Conservation (phyloP, 2,113 vertebrate species). For the Damaliscus lunatus region DNA sequence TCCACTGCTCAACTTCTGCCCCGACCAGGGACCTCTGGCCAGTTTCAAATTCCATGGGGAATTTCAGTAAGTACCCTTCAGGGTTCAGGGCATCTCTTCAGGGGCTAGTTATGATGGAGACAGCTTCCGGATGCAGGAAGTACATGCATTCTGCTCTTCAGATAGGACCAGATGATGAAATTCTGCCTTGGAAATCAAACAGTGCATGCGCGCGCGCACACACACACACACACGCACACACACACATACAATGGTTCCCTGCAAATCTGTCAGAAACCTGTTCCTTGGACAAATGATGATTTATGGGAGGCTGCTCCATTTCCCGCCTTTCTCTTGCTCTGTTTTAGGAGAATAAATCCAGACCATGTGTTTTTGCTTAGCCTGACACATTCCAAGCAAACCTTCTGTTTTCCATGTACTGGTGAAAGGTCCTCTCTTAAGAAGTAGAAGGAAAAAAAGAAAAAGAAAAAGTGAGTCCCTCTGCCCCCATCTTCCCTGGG, state of each 20-base stretch:
- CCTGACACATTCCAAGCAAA: constrained; percentile 63
- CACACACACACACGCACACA: not conserved
- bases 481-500: not conserved
- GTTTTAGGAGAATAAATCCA: constrained; percentile 54
- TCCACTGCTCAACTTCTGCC: not conserved
- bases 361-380: constrained; percentile 69
- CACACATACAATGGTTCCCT: accelerated
- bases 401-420: constrained; percentile 61
- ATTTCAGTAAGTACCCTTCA: not conserved
- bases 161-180: not conserved
- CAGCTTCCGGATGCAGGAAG: not conserved
- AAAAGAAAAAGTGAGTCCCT: not conserved
- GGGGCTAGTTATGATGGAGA: not conserved
- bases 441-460: not conserved
- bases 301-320: constrained; percentile 56
- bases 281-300: constrained; percentile 59
- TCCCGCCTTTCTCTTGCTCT: constrained; percentile 62
- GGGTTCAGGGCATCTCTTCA: not conserved
- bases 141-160: not conserved
- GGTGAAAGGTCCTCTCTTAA: constrained; percentile 22
- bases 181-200: constrained; percentile 43
- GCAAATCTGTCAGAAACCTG: constrained; percentile 62
- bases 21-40: not conserved
- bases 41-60: not conserved
- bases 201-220: not conserved